Conservation (phyloP, 2,888 invertebrate species). For the Caenorhabditis afra region DNA sequence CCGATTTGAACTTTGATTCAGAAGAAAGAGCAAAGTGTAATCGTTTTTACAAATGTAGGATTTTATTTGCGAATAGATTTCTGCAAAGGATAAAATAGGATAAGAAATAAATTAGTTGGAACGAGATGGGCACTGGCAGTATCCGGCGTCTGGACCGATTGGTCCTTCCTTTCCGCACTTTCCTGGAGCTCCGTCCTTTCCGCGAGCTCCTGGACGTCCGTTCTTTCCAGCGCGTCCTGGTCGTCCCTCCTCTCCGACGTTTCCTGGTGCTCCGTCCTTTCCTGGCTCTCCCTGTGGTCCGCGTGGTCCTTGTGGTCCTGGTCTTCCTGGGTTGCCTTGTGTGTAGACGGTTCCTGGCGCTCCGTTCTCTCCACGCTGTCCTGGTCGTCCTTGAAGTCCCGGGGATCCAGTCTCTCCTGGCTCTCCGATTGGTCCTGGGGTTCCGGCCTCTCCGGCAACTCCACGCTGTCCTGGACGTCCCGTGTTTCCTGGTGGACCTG, state of each 20-base stretch:
- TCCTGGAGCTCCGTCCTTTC: conserved; percentile 68
- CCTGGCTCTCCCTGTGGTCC: conserved; percentile 62
- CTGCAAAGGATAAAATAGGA: no score
- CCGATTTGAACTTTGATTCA: no score
- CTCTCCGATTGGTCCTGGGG: conserved; percentile 60
- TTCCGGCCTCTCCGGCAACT: conserved; percentile 61
- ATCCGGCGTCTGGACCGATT: conserved; percentile 64
- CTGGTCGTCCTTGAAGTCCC: conserved; percentile 68
- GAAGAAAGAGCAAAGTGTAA: no score
- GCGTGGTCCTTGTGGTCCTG: conserved; percentile 62
- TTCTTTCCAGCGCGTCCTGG: conserved; percentile 69
- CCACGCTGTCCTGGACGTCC: conserved; percentile 67
- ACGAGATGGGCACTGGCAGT: conserved; percentile 56
- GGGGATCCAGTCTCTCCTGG: conserved; percentile 64
- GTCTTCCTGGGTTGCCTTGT: conserved; percentile 58
- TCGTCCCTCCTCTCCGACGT: conserved; percentile 58
- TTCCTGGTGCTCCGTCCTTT: conserved; percentile 61
- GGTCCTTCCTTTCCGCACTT: conserved; percentile 64
- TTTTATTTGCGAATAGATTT: no score
- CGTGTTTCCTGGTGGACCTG: conserved; percentile 64
- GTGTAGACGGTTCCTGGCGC: conserved; percentile 56
- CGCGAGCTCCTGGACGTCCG: conserved; percentile 65
- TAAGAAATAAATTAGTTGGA: conserved; percentile 35
- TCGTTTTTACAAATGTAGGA: no score
- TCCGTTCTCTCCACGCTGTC: conserved; percentile 69